A percentile compares a stretch with the other conserved stretches of the same genome.
Conservation (phyloP, 1,140 invertebrate genomes). For the Pachypeltis micranthus region DNA sequence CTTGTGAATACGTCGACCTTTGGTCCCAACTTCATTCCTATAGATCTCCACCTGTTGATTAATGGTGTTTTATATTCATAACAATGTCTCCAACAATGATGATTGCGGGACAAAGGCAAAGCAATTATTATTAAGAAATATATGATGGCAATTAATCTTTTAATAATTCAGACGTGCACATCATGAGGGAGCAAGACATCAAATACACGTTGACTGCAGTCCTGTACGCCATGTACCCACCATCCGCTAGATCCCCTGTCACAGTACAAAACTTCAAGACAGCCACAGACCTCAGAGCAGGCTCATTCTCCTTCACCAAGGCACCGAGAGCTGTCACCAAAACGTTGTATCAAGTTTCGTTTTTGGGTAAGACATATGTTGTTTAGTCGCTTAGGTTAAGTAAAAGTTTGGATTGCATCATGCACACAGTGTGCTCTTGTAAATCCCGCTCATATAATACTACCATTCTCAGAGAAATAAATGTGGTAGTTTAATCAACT, state of each 20-base stretch:
- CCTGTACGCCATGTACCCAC: slow-evolving; percentile 74
- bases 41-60: no score
- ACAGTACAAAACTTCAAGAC: slow-evolving; percentile 51
- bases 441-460: no score
- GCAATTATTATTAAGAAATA: no score
- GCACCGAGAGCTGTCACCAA: slow-evolving; percentile 56
- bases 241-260: slow-evolving; percentile 47
- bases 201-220: slow-evolving; percentile 81
- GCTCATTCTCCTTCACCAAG: slow-evolving; percentile 65
- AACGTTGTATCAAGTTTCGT: slow-evolving; percentile 76
- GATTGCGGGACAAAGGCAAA: no score
- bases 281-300: slow-evolving; percentile 52
- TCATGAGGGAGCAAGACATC: slow-evolving; percentile 78
- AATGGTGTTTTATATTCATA: no score
- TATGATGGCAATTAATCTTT: no score
- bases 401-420: background rate
- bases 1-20: no score
- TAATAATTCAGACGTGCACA: slow-evolving; percentile 76
- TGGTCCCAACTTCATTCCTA: no score
- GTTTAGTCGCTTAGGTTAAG: background rate
- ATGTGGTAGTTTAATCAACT: no score
- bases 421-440: background rate
- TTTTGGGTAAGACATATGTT: slow-evolving; percentile 48
- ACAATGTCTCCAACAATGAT: no score
- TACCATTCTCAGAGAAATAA: no score